phyloP scores from a whole-genome alignment of 92 coral and sea anemone species.

The Zoanthus gigantus region DNA sequence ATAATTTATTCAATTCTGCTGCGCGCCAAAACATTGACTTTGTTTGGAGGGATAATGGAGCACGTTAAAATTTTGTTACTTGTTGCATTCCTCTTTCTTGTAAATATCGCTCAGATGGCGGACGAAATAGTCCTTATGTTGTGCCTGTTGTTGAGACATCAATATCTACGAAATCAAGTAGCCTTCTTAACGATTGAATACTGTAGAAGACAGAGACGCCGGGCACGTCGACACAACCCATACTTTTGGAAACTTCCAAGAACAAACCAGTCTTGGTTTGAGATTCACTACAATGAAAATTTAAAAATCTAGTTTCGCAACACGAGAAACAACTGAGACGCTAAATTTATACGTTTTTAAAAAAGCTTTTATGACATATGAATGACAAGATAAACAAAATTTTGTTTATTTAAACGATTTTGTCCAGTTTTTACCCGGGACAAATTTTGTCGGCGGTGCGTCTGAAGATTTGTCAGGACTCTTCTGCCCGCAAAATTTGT shows the following conservation, averaged over 20 bases:
- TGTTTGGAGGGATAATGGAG: not conserved
- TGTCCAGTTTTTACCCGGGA: not conserved
- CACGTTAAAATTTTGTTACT: not conserved
- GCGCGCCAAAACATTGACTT: too few species aligned
- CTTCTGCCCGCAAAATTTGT: not conserved
- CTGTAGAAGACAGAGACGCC: conserved; percentile 45
- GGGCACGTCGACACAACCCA: conserved; percentile 51
- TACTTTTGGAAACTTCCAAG: conserved; percentile 52
- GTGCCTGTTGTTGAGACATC: conserved; percentile 25
- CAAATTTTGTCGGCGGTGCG: not conserved
- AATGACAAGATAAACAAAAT: not conserved
- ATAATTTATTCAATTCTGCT: too few species aligned
- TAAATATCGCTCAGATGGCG: not conserved
- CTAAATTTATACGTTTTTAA: not conserved
- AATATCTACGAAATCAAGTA: conserved; percentile 10
- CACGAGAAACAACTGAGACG: not conserved
- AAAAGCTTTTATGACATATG: conserved; percentile 1
- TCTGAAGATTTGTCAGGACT: not conserved
- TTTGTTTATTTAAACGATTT: conserved; percentile 3
- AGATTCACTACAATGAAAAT: conserved; percentile 14
- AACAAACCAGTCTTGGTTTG: conserved; percentile 47
- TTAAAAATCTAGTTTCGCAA: not conserved
- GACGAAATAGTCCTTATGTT: conserved; percentile 26
- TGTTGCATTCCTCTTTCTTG: not conserved
- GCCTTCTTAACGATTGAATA: not conserved